phyloP scores from a whole-genome alignment of 2,113 vertebrate species.

The Larimichthys crocea region DNA sequence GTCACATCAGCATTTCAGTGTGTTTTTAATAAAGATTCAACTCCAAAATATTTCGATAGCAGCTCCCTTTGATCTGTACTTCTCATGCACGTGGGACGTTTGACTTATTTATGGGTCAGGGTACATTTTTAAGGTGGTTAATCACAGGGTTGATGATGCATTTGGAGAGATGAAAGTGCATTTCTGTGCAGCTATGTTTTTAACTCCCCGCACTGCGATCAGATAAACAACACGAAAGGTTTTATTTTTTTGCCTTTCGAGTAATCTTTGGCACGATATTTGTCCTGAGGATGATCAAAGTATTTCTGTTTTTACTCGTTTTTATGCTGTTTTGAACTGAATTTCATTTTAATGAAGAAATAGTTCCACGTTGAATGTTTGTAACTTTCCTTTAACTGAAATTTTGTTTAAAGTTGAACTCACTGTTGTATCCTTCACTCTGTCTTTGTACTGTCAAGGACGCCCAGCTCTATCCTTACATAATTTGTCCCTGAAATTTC shows the following conservation, averaged over 20 bases:
- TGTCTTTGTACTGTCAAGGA: slow-evolving; percentile 24
- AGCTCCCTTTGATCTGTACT: slow-evolving; percentile 62
- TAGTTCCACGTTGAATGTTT: slow-evolving; percentile 5
- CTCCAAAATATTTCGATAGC: background rate
- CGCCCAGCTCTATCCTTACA: background rate
- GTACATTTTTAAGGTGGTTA: slow-evolving; percentile 49
- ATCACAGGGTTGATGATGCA: slow-evolving; percentile 49
- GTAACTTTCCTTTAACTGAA: background rate
- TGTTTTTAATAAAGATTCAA: slow-evolving; percentile 58
- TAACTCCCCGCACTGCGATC: slow-evolving; percentile 32
- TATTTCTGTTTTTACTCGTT: slow-evolving; percentile 58
- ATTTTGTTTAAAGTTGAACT: slow-evolving; percentile 9
- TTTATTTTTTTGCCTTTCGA: slow-evolving; percentile 44
- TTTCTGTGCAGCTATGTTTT: slow-evolving; percentile 58
- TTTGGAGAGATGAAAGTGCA: slow-evolving; percentile 74
- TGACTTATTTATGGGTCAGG: slow-evolving; percentile 52
- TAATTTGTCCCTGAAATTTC: background rate
- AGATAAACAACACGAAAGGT: slow-evolving; percentile 51
- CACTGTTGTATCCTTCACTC: background rate
- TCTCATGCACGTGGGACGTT: slow-evolving; percentile 44
- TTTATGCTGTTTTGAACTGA: slow-evolving; percentile 35
- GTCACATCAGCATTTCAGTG: slow-evolving; percentile 22
- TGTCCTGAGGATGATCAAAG: slow-evolving; percentile 70
- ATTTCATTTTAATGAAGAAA: slow-evolving; percentile 38
- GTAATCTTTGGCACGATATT: slow-evolving; percentile 58